phyloP scores from a whole-genome alignment of 2,888 invertebrate genomes.

The Drosophila demipolita region DNA sequence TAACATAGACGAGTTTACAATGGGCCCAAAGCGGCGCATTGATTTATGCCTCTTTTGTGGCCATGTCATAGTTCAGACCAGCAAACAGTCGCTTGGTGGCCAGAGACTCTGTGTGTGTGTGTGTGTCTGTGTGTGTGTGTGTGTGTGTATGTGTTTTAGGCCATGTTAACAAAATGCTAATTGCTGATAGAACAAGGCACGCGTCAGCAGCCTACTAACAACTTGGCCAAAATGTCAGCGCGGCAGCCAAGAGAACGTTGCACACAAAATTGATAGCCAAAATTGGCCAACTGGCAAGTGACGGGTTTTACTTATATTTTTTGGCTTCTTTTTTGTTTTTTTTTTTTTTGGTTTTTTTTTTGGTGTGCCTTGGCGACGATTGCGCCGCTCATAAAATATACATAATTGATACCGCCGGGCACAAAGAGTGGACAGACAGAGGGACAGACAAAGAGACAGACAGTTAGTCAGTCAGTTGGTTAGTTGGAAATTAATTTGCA shows the following conservation, averaged over 20 bases:
- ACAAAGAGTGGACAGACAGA: constrained; percentile 5
- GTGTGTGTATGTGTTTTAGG: constrained; percentile 15
- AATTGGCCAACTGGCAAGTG: constrained; percentile 60
- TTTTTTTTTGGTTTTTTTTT: background rate
- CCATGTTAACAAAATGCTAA: constrained; percentile 67
- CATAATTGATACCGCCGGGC: constrained; percentile 63
- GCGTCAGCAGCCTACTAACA: constrained; percentile 43
- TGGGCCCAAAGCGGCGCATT: constrained; percentile 45
- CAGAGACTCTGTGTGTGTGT: background rate
- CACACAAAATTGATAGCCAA: constrained; percentile 67
- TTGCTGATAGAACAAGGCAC: constrained; percentile 64
- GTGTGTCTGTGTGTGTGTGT: constrained; percentile 12
- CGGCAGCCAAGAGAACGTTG: constrained; percentile 49
- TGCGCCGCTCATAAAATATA: constrained; percentile 63
- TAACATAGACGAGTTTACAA: constrained; percentile 51
- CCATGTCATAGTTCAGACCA: constrained; percentile 69
- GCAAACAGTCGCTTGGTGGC: constrained; percentile 33
- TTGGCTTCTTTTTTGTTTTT: background rate
- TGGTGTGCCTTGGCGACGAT: constrained; percentile 14
- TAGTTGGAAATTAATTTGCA: constrained; percentile 70
- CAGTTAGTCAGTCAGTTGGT: constrained; percentile 21
- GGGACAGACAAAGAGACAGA: constrained; percentile 45
- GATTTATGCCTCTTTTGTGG: constrained; percentile 62
- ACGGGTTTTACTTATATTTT: constrained; percentile 44
- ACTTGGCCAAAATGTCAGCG: constrained; percentile 67